Base-by-base conservation (phyloP, 2,113 vertebrate species). In the Deroptyus accipitrinus region DNA sequence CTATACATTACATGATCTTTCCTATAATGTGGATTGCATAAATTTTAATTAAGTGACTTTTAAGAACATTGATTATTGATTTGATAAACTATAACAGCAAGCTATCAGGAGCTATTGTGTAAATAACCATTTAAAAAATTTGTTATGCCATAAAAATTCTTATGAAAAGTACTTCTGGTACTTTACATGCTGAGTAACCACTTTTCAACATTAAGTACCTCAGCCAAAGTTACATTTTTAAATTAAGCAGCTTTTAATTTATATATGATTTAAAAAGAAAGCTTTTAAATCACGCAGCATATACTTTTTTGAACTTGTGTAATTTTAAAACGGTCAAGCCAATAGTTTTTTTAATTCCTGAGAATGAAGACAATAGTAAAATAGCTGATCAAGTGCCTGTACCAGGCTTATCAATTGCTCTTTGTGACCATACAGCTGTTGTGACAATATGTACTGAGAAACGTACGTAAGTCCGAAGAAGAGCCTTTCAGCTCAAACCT, bases 161-260 rank as follows among this genome's bases (percentile, higher is more conserved):
- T 96, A 83, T 77, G 49, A 89, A 95, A 96, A 94, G 52, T 94
- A 83, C 75, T 97, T 96, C 89, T 9, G 27, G 46, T 95, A n/a
- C 61, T 86, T 95, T 74, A 63, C 30, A 95, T 88, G 95, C 97
- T 97, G 96, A 97, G 89, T 94, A 97, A 93, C 69, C 88, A 95
- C 88, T 97, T 98, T 97, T 96, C 88, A 96, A 91, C 90, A 92
- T 84, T 81, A 93, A 86, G 90, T 75, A 25, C 72, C 55, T 93
- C 85, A 89, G 96, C 94, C 94, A 97, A 96, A 96, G 94, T 91
- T 63, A 76, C 79, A 94, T 97, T 98, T 93, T 97, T 91, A 94
- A 97, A 97, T 97, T 96, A 97, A 97, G 82, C 87, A 92, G 28
- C 77, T 94, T 97, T 97, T 97, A 95, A 97, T 92, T 96, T 95